phyloP scores from a whole-genome alignment of 2,113 vertebrate genomes.

The Pterocles burchelli region DNA sequence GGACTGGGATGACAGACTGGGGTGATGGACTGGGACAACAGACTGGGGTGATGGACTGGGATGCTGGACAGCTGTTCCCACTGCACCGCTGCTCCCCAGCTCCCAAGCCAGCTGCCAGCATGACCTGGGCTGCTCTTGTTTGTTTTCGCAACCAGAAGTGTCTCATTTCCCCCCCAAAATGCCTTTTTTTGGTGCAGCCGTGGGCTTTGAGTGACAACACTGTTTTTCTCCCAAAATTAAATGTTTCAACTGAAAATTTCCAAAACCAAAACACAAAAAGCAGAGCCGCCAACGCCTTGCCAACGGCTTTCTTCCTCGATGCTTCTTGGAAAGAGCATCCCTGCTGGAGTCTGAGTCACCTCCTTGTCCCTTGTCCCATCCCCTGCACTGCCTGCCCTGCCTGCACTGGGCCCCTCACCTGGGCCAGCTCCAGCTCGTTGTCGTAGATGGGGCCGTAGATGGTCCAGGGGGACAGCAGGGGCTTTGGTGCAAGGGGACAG shows the following conservation, averaged over 20 bases:
- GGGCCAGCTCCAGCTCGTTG: neutral
- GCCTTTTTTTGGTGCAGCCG: neutral
- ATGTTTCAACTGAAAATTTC: neutral
- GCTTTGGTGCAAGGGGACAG: neutral
- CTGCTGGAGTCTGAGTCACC: neutral
- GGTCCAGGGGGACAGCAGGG: accelerated
- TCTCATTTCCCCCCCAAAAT: neutral
- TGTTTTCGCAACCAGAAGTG: neutral
- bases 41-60: too few species aligned
- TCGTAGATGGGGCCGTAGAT: accelerated
- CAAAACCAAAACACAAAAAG: neutral
- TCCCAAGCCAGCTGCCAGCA: accelerated
- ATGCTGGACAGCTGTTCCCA: neutral
- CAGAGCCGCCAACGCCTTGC: neutral
- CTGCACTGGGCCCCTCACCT: neutral
- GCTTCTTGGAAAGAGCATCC: neutral
- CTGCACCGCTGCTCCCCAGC: accelerated
- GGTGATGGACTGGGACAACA: too few species aligned
- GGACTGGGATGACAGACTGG: neutral
- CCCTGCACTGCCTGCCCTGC: accelerated
- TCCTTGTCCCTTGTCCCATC: neutral
- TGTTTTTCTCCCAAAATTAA: neutral
- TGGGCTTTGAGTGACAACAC: accelerated
- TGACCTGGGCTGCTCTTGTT: neutral
- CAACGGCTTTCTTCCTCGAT: accelerated